Base-by-base conservation (phyloP, 23 tunicate genomes). In the Aplidium turbinatum region DNA sequence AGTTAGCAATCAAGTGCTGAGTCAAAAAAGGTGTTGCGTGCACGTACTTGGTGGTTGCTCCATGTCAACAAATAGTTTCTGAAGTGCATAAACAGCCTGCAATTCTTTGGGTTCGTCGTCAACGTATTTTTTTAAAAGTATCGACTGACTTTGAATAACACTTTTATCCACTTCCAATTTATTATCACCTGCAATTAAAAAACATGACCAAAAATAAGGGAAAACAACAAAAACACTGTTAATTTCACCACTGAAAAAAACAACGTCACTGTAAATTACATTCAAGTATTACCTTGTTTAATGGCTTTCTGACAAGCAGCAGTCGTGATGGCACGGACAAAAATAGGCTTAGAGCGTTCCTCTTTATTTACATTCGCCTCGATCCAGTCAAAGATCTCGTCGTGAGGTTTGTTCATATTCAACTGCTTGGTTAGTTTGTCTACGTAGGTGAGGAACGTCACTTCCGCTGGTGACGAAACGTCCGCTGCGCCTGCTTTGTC, bases 1-100 rank as follows among this genome's bases (percentile, higher is more conserved):
- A n/a, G n/a, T n/a, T n/a, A n/a, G n/a, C n/a, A n/a, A n/a, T n/a
- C n/a, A n/a, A n/a, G n/a, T n/a, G n/a, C n/a, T n/a, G n/a, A n/a
- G n/a, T n/a, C n/a, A n/a, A n/a, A n/a, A n/a, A n/a, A n/a, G n/a
- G n/a, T n/a, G n/a, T n/a, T 13, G 18, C 6, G 21, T 36, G 21
- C 27, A 33, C 80, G 46, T 78, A 86, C 93, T 78, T 28, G 84
- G 79, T 18, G 93, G 93, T 61, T 86, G 93, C 33, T 86, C 93
- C 19, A 86, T 39, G 1, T 31, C 65, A 40, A 78, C 58, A 55
- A 72, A 80, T 24, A 86, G 54, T 18, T 63, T 58, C 45, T 86
- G 93, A 29, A 86, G 47, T 39, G 79, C 93, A 50, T 69, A 86
- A 7, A 86, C 60, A 24, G 83, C 93, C 72, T 86, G 83, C 20